phyloP scores from a whole-genome alignment of 2,797 vertebrate genomes.

The Microhierax caerulescens region DNA sequence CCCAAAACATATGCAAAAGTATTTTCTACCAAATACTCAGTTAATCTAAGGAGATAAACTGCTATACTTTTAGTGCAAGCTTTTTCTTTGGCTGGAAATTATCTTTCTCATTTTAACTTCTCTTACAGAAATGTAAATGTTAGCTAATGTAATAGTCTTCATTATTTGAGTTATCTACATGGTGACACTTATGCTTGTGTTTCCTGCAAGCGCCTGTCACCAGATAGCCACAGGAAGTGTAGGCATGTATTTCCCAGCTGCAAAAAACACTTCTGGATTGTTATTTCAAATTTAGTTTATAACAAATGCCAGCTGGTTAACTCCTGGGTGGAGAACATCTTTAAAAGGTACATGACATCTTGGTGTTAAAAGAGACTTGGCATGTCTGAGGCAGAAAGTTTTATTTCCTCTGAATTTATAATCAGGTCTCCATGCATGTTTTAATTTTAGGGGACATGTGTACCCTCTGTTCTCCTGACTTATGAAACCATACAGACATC shows the following conservation, averaged over 20 bases:
- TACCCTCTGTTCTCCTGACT: conserved; percentile 7
- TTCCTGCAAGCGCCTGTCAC: not conserved
- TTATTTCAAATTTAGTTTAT: not conserved
- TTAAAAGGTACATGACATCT: not conserved
- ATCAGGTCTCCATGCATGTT: not conserved
- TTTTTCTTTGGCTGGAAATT: not conserved
- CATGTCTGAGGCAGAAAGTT: not conserved
- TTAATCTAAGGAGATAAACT: not conserved
- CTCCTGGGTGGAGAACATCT: not conserved
- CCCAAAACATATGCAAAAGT: not conserved
- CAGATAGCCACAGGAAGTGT: not conserved
- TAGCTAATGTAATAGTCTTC: not conserved
- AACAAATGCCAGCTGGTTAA: not conserved
- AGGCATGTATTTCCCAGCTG: not conserved
- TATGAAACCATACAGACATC: conserved; percentile 27
- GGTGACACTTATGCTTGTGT: not conserved
- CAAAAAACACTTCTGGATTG: not conserved
- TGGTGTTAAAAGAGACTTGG: not conserved
- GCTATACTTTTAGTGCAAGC: not conserved
- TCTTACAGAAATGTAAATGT: not conserved
- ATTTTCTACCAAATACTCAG: not conserved
- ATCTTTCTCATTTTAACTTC: not conserved
- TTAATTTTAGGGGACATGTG: not conserved
- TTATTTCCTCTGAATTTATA: not conserved
- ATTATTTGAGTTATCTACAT: not conserved